Evolutionary conservation across 2,888 invertebrate species (phyloP), one percentile per base, ranked within the genome.

Genomic region (Augiades crinisus): DNA sequence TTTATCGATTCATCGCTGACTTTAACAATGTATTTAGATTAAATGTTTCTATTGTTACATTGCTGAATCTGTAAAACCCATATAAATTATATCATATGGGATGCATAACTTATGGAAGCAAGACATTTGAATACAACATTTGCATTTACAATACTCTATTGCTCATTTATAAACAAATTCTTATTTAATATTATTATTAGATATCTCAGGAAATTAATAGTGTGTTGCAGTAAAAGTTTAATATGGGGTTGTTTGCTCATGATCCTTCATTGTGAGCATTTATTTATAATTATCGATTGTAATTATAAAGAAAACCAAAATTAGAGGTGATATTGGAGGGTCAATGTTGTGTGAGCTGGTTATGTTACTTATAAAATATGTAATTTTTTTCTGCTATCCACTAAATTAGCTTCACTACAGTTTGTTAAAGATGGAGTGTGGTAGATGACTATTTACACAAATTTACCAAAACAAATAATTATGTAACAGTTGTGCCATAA

Each of bases 191-290:
- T 16, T 27, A 27, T 4, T 30, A n/a, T 45, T 10, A 17, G 6
- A 46, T 37, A 8, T 47, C 14, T 17, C 27, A 5, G 22, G 22
- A 12, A 16, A 27, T 24, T 4, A 14, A 24, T n/a, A 8, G 4
- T 5, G n/a, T 47, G 12, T 33, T 34, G 10, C 34, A 6, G n/a
- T 34, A 19, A 47, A 46, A 58, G 57, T 70, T 71, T 62, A 67
- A 67, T 65, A 66, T 66, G 62, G 56, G 60, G 59, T 37, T 53
- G 30, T 54, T 62, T 55, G 49, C 55, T 64, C 47, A 58, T 59
- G 40, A 50, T 64, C 19, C 5, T 19, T 19, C 19, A 19, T 19
- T 19, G 19, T 19, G 19, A 5, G 19, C 3, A 19, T 5, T 4
- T 5, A 19, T 4, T 4, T 19, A 19, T 5, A 19, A 19, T 19